Evolutionary conservation across 23 tunicate genomes (phyloP).

Genomic region (Phallusia fumigata): DNA sequence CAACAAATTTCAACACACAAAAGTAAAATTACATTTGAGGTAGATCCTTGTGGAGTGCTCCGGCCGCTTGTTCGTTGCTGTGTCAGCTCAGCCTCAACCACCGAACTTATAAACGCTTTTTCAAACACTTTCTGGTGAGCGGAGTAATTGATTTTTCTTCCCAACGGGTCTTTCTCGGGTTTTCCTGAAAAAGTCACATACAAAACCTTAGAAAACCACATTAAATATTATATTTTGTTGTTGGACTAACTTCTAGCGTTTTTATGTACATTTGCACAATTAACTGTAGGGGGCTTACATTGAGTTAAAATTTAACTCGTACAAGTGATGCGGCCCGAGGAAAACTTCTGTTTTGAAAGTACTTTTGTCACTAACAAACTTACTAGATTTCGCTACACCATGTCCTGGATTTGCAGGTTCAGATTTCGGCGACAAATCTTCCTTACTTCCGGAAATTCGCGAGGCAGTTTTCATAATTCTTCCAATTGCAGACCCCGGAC

Average conservation of each 20-base stretch:
- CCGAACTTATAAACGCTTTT: constrained; percentile 60
- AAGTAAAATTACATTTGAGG: constrained; percentile 8
- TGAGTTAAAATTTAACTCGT: too few relatives aligned
- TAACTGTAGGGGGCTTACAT: too few relatives aligned
- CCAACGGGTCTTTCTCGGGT: not conserved
- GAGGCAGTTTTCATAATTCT: constrained; percentile 33
- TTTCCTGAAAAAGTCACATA: not conserved
- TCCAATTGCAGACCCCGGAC: constrained; percentile 24
- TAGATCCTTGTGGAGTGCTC: constrained; percentile 5
- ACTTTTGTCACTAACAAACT: too few relatives aligned
- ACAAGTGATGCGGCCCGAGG: too few relatives aligned
- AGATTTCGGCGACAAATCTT: constrained; percentile 20
- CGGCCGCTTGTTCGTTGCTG: constrained; percentile 34
- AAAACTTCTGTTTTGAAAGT: too few relatives aligned
- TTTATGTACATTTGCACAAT: too few relatives aligned
- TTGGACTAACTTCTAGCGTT: too few relatives aligned
- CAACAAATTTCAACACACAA: too few relatives aligned
- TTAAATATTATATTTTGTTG: too few relatives aligned
- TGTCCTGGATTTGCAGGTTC: not conserved
- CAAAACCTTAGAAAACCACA: too few relatives aligned
- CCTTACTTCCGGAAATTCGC: constrained; percentile 42
- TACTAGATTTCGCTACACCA: not conserved
- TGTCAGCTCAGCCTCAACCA: constrained; percentile 49
- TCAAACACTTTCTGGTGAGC: constrained; percentile 55
- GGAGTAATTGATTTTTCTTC: constrained; percentile 8